A percentile compares a stretch with the other conserved stretches of the same genome.
Evolutionary conservation across 2,113 vertebrate genomes (phyloP).

Genomic region (Callaeas wilsoni): DNA sequence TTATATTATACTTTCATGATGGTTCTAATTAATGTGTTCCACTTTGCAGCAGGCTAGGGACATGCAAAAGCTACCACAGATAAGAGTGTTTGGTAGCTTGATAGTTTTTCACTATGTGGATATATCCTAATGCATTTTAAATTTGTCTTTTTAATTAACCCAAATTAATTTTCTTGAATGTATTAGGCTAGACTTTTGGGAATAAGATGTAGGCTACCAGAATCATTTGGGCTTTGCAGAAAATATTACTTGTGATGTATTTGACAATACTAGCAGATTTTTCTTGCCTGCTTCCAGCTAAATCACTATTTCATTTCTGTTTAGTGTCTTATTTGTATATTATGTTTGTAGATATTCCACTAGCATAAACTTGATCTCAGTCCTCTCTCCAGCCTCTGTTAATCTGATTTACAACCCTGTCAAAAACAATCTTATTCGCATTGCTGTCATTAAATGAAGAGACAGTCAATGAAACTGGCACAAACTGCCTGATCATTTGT

Average conservation of each 20-base stretch:
- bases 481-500: not conserved
- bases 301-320: not conserved
- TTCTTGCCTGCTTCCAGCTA: not conserved
- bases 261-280: not conserved
- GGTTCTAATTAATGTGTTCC: not conserved
- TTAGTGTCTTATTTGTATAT: not conserved
- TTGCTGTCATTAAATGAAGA: not conserved
- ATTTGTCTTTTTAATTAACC: slow-evolving; percentile 49
- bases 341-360: not conserved
- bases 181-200: slow-evolving; percentile 29
- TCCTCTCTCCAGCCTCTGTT: not conserved
- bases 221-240: slow-evolving; percentile 28
- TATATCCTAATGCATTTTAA: slow-evolving; percentile 34
- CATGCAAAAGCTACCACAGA: not conserved
- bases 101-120: slow-evolving; percentile 1
- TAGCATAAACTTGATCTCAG: not conserved
- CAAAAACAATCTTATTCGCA: not conserved
- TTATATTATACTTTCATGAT: not conserved
- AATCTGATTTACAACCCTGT: not conserved
- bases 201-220: slow-evolving; percentile 39
- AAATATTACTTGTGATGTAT: not conserved
- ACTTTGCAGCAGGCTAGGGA: slow-evolving; percentile 31
- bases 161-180: slow-evolving; percentile 55
- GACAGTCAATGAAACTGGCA: not conserved
- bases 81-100: slow-evolving; percentile 1